Conservation (phyloP, 1,140 invertebrate genomes). For the Apis laboriosa region DNA sequence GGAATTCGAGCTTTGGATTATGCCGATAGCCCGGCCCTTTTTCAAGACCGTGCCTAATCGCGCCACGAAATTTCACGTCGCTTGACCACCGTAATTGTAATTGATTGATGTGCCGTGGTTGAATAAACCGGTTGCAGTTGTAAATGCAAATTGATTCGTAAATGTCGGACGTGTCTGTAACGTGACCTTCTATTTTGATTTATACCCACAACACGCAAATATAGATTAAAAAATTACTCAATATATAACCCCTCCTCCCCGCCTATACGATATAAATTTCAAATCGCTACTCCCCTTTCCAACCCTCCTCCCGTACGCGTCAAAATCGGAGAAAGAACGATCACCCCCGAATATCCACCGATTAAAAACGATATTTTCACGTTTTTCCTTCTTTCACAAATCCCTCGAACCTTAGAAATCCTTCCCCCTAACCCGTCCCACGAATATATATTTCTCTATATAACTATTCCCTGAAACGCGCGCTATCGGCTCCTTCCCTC, state of each 20-base stretch:
- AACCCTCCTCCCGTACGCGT: too few relatives aligned
- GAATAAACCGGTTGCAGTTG: not conserved
- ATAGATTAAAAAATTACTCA: too few relatives aligned
- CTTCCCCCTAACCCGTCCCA: not conserved
- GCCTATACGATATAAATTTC: too few relatives aligned
- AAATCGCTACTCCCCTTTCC: too few relatives aligned
- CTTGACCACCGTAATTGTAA: not conserved
- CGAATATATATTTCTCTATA: conserved; percentile 18
- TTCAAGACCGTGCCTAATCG: conserved; percentile 29
- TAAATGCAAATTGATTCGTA: not conserved
- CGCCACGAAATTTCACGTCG: conserved; percentile 32
- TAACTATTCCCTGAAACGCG: conserved; percentile 6
- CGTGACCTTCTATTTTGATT: not conserved
- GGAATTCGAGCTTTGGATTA: conserved; percentile 35
- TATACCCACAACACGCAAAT: too few relatives aligned
- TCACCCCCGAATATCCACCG: too few relatives aligned
- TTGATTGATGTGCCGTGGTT: conserved; percentile 7
- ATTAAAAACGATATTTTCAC: too few relatives aligned
- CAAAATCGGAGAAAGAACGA: too few relatives aligned
- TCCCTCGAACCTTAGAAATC: not conserved
- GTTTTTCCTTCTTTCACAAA: too few relatives aligned
- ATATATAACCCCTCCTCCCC: too few relatives aligned
- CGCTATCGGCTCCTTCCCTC: conserved; percentile 17
- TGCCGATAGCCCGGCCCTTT: not conserved
- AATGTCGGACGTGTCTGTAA: conserved; percentile 11